Evolutionary conservation across 2,888 invertebrate species (phyloP).

Genomic region (Andrena minutula): DNA sequence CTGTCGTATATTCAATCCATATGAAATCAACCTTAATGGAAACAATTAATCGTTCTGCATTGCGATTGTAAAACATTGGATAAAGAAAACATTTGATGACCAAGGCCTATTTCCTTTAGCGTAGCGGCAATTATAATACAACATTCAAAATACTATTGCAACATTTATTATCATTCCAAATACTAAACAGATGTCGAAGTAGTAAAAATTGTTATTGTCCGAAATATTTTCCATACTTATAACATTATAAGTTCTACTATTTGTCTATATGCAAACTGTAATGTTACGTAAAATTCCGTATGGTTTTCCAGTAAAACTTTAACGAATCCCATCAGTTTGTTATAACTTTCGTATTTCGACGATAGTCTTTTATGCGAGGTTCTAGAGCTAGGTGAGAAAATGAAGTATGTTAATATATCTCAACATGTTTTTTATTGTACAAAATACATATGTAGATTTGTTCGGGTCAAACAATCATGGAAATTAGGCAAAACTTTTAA

Average conservation of each 20-base stretch:
- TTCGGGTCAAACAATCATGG: neutral
- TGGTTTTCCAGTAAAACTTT: neutral
- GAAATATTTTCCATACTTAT: slow-evolving; percentile 12
- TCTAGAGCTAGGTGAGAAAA: neutral
- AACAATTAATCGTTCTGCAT: slow-evolving; percentile 12
- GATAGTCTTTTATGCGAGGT: neutral
- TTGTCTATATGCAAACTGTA: slow-evolving; percentile 7
- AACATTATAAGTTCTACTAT: slow-evolving; percentile 9
- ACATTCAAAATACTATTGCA: slow-evolving; percentile 4
- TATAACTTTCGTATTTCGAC: slow-evolving; percentile 1
- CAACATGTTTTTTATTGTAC: slow-evolving; percentile 10
- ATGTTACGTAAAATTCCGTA: neutral
- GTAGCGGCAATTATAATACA: slow-evolving; percentile 12
- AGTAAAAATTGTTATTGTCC: slow-evolving; percentile 6
- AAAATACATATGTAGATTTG: slow-evolving; percentile 4
- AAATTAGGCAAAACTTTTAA: neutral
- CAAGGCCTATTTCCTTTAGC: slow-evolving; percentile 11
- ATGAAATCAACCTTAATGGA: slow-evolving; percentile 36
- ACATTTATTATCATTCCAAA: slow-evolving; percentile 37
- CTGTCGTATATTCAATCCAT: slow-evolving; percentile 83
- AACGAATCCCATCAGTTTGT: slow-evolving; percentile 7
- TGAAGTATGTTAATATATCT: slow-evolving; percentile 5
- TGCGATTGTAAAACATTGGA: slow-evolving; percentile 13
- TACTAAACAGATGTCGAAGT: neutral
- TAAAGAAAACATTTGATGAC: slow-evolving; percentile 10